Base-by-base conservation (phyloP, 2,797 vertebrate species). In the Okamejei kenojei region DNA sequence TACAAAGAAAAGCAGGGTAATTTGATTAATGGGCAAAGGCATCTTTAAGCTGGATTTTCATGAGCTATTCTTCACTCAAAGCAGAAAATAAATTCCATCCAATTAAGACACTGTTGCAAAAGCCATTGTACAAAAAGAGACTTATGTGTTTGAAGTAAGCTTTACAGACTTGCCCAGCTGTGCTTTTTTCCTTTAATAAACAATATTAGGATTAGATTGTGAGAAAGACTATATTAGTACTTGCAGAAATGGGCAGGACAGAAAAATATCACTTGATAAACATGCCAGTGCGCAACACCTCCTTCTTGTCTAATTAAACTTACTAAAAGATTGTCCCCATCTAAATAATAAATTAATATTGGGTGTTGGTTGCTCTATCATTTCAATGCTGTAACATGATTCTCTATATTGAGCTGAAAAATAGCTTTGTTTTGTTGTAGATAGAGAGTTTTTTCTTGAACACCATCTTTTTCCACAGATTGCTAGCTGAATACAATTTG, bases 91-190 rank as follows among this genome's bases (percentile, higher is more conserved):
- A 88, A 65, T 88, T 88, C 84, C 84, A 88, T 88, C n/a, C 84
- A 88, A 88, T 88, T 88, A 88, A 78, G 61, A 88, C 29, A 68
- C 2, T 23, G 63, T 63, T 88, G 61, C 63, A 88, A 68, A 88
- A 88, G 63, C 84, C 17, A 88, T 68, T 65, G 21, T 68, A 68
- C 35, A 88, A 88, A 88, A 88, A 88, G 63, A 32, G 84, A 88
- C 84, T 88, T 88, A 86, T 63, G 63, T 68, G 84, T 88, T 88
- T 88, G 84, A 88, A 68, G 84, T 88, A 35, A 88, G 84, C 84
- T 88, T 88, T 88, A 88, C 84, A 21, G 84, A 88, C 63, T 88
- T 88, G 84, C 32, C 84, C 84, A 88, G 84, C 84, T 88, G 84
- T 21, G 84, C 84, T 88, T 68, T 88, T 65, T 68, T 68, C 84